Evolutionary conservation across 2,797 vertebrate genomes (phyloP).

Genomic region (Valencia hispanica): DNA sequence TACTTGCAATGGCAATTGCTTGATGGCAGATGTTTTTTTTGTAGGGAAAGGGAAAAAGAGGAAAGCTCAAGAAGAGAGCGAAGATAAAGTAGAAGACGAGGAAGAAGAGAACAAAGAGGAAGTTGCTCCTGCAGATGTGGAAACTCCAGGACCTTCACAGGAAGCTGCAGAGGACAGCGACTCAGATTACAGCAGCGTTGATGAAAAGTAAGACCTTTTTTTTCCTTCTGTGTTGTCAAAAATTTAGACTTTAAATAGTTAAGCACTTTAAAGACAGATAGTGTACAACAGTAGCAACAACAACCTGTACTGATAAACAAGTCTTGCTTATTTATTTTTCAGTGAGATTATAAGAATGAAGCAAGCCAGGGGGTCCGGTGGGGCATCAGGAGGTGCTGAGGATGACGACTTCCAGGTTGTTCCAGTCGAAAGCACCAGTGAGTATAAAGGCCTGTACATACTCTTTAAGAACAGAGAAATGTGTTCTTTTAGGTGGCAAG

Average conservation of each 20-base stretch:
- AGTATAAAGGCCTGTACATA: constrained; percentile 54
- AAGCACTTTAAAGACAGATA: no score
- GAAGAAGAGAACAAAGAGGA: constrained; percentile 28
- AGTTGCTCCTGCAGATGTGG: constrained; percentile 33
- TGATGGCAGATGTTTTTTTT: not conserved
- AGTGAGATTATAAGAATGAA: constrained; percentile 84
- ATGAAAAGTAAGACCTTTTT: constrained; percentile 81
- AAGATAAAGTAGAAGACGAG: constrained; percentile 13
- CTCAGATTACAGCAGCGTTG: constrained; percentile 82
- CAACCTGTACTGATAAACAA: not conserved
- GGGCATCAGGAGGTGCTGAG: constrained; percentile 18
- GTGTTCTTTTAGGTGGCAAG: not conserved
- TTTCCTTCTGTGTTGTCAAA: not conserved
- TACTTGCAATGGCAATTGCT: not conserved
- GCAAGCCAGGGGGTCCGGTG: constrained; percentile 4
- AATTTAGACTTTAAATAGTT: not conserved
- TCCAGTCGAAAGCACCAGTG: constrained; percentile 90
- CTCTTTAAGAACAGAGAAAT: not conserved
- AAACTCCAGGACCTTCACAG: constrained; percentile 59
- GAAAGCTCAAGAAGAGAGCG: constrained; percentile 61
- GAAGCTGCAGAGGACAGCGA: constrained; percentile 69
- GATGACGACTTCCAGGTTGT: constrained; percentile 86
- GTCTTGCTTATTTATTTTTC: constrained; percentile 12
- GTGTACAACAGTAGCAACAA: not conserved
- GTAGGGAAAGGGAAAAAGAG: constrained; percentile 75